Base-by-base conservation (phyloP, 2,113 vertebrate genomes). In the Catharus bicknelli region DNA sequence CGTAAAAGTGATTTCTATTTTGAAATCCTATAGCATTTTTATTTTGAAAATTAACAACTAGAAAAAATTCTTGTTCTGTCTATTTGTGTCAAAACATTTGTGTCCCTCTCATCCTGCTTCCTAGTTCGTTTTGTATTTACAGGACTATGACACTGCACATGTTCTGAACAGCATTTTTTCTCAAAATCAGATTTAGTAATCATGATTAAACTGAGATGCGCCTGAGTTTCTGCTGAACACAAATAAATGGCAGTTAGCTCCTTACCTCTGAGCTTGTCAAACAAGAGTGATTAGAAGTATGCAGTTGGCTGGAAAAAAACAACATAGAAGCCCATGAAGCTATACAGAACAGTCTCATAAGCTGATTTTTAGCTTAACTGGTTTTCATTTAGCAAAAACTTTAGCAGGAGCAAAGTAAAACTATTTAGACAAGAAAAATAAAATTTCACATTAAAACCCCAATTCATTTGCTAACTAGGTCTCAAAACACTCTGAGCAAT, bases 61-160 rank as follows among this genome's bases (percentile, higher is more conserved):
- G 55, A 47, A 92, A 77, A 92, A 83, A 51, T 11, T 13, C 4
- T 68, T 81, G 19, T 77, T 77, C 48, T 83, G 38, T 64, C 62
- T 94, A 51, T 50, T 90, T 76, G 43, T 93, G 38, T 77, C 29
- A 90, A 92, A 88, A 88, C 40, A 67, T 89, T 94, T 51, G n/a
- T 81, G 73, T 64, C 15, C 19, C 30, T 92, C 69, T 54, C 57
- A 34, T n/a, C 25, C 16, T 74, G 27, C 79, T 57, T 67, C 19
- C 20, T n/a, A 38, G 29, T 48, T 83, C 0, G 0, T 22, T 78
- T 86, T 45, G 16, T 68, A 45, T 79, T 93, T 84, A 72, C 0
- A 3, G 66, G 42, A 67, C 51, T 0, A 0, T 80, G 55, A 62
- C 2, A 8, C 7, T 27, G 3, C 53, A 29, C 2, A 3, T 61